Base-by-base conservation (phyloP, 2,888 invertebrate species). In the Eurois occulta region DNA sequence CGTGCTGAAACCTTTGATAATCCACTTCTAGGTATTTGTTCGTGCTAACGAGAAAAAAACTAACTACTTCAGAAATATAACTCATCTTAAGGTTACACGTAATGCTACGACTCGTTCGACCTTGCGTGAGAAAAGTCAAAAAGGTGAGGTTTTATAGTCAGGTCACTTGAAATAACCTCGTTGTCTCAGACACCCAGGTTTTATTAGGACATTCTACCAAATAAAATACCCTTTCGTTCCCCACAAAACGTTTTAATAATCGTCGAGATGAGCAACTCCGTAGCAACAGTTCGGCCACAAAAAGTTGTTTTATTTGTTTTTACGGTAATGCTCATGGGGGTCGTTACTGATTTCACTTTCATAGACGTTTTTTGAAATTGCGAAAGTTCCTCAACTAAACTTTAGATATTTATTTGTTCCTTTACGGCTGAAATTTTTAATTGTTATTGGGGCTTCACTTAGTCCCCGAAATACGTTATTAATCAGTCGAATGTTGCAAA, bases 51-150 rank as follows among this genome's bases (percentile, higher is more conserved):
- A 84, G 74, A 77, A 82, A 77, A 68, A 46, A 65, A 18, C n/a
- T 38, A 55, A 48, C 13, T 46, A 68, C 41, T 71, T 75, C 28
- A 77, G 65, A 68, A 80, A 72, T 72, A 81, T 85, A 70, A 77
- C 77, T 84, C 79, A 87, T 83, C 75, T 80, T 66, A 24, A 73
- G 76, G 71, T 75, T 75, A 73, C 72, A 78, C 76, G 75, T 70
- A 85, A 88, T 66, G 78, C 75, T 67, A 70, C 60, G 60, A 46
- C 46, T 46, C 46, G 58, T 71, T 64, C 16, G 77, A 79, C 88
- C 86, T 86, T 62, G 81, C 86, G 72, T 77, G 75, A 66, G 62
- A 77, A 77, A 83, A 66, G 88, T 87, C 79, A 82, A 79, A 85
- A 81, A 81, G 82, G 86, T 86, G 77, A 80, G 35, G 41, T 70